These are phyloP conservation scores for Archips crataeganus DNA, from an alignment of 2,888 invertebrate genomes.

Conservation along the genomic window DNA sequence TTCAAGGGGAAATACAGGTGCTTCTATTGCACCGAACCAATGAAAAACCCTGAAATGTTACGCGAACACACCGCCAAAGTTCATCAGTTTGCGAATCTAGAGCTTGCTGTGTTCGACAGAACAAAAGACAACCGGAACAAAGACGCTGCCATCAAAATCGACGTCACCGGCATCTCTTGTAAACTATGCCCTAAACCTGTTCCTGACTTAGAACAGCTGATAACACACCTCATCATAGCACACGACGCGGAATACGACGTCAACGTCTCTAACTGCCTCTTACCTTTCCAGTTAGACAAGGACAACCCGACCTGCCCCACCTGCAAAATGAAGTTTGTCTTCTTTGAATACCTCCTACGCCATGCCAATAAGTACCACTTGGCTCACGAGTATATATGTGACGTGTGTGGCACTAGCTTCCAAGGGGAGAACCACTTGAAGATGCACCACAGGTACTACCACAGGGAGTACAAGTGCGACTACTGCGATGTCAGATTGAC, in stretches of 20 bases:
- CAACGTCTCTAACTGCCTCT: constrained; percentile 73
- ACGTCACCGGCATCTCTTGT: constrained; percentile 71
- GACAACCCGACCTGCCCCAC: constrained; percentile 74
- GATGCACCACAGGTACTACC: constrained; percentile 81
- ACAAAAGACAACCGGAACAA: constrained; percentile 77
- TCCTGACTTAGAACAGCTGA: constrained; percentile 69
- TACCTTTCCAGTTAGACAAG: constrained; percentile 75
- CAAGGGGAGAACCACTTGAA: constrained; percentile 80
- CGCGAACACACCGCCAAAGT: constrained; percentile 66
- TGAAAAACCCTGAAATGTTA: constrained; percentile 67
- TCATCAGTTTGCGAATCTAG: constrained; percentile 72
- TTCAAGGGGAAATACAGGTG: constrained; percentile 76
- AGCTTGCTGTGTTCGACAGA: constrained; percentile 71
- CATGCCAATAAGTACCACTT: constrained; percentile 79
- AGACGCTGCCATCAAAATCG: constrained; percentile 80
- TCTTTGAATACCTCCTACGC: constrained; percentile 75
- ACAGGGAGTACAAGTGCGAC: constrained; percentile 73
- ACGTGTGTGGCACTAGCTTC: constrained; percentile 79
- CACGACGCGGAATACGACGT: constrained; percentile 80
- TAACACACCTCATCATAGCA: constrained; percentile 77
- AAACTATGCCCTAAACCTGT: constrained; percentile 68
- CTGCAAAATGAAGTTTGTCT: constrained; percentile 76
- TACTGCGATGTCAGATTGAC: constrained; percentile 80
- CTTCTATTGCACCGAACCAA: constrained; percentile 75
- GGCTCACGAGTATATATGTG: constrained; percentile 79